phyloP scores from a whole-genome alignment of 30 jellyfish, hydroid and myxozoan genomes.

The Hydractinia symbiolongicarpus region DNA sequence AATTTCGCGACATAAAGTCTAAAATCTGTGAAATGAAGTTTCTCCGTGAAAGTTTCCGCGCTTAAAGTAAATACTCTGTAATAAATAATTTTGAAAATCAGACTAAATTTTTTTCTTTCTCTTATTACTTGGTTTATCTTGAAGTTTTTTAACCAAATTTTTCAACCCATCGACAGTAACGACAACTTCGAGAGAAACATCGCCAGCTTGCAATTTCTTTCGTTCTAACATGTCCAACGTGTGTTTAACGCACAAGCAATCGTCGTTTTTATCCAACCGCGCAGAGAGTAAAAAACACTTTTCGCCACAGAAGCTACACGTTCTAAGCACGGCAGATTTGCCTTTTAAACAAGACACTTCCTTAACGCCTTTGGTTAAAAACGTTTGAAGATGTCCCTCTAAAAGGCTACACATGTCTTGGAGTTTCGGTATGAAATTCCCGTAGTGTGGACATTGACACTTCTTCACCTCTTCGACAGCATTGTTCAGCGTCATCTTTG shows the following conservation, averaged over 20 bases:
- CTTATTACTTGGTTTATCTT: too few species aligned
- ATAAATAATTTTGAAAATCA: too few species aligned
- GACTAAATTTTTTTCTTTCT: too few species aligned
- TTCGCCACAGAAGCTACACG: not conserved
- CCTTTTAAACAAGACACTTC: not conserved
- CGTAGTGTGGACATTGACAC: not conserved
- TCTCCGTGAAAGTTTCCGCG: too few species aligned
- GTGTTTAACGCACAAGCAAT: not conserved
- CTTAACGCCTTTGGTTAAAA: not conserved
- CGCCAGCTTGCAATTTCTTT: not conserved
- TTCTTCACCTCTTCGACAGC: slow-evolving; percentile 3
- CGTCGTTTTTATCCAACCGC: not conserved
- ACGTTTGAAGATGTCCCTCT: not conserved
- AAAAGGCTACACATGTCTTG: not conserved
- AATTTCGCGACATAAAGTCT: too few species aligned
- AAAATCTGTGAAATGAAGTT: too few species aligned
- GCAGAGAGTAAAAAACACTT: not conserved
- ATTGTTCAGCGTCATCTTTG: not conserved
- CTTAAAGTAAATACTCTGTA: too few species aligned
- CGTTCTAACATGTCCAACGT: not conserved
- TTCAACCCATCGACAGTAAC: not conserved
- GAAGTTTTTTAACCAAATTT: too few species aligned
- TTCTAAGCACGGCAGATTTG: not conserved
- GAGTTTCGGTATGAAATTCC: not conserved
- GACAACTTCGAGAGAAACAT: not conserved